A percentile compares a stretch with the other conserved stretches of the same genome.
phyloP scores from a whole-genome alignment of 2,113 vertebrate genomes.

The Arenaria interpres region DNA sequence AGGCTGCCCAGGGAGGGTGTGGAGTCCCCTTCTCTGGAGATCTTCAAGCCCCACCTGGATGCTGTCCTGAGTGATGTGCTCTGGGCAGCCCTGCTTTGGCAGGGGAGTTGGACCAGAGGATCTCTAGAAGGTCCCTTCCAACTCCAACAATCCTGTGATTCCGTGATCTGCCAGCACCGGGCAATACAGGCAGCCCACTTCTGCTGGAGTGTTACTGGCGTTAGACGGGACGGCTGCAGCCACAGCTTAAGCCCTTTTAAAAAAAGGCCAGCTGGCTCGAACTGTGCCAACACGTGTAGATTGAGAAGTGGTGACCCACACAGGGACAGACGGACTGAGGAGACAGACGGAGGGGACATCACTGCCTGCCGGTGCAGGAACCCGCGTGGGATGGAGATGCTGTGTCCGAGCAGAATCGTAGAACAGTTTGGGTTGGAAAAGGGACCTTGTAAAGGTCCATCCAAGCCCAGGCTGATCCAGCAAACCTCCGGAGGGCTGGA shows the following conservation, averaged over 20 bases:
- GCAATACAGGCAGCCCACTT: neutral
- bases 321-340: neutral
- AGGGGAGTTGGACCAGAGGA: no score
- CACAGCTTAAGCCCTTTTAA: neutral
- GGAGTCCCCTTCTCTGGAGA: no score
- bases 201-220: neutral
- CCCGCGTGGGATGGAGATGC: neutral
- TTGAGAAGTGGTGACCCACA: accelerated
- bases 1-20: no score
- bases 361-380: neutral
- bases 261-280: neutral
- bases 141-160: no score
- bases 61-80: no score
- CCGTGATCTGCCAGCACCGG: neutral
- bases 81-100: no score
- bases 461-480: neutral
- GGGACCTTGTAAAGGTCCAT: no score
- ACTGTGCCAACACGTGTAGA: accelerated
- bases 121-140: no score
- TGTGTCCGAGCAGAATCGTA: accelerated
- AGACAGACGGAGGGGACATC: accelerated
- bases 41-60: no score
- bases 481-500: neutral
- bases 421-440: neutral
- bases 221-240: neutral